Base-by-base conservation (phyloP, 2,888 invertebrate genomes). In the Stratiomys singularior region DNA sequence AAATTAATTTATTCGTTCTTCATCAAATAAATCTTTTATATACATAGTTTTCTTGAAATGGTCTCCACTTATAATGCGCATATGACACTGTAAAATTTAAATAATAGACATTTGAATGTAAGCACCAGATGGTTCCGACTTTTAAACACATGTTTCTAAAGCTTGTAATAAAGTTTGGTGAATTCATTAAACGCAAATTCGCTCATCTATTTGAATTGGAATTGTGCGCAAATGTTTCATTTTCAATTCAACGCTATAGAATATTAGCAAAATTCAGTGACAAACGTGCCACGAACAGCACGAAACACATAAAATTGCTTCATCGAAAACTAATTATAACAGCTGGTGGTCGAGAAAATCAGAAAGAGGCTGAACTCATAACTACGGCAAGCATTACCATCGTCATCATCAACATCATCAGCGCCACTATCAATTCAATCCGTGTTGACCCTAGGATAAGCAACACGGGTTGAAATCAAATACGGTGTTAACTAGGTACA, bases 401-500 rank as follows among this genome's bases (percentile, higher is more conserved):
- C n/a, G 15, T 52, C 52, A 52, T 52, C 18, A 52, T 18, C 52
- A 52, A 9, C 30, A 66, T 66, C n/a, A 52, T 52, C 52, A 52
- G 15, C 18, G 18, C 52, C 52, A 52, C 15, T 15, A 66, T 66
- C 66, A 66, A 37, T 66, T 37, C 7, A 37, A 37, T 37, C 66
- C 37, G 28, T 27, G 37, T 28, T n/a, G 37, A 7, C 15, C 37
- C 15, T 66, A 18, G 15, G 52, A 52, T 15, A 52, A n/a, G 52
- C 15, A 52, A n/a, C 18, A 52, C 18, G 18, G 52, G 52, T 47
- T 69, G 69, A 69, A 69, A 69, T 72, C 72, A 56, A 72, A 72
- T 72, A 72, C 58, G 72, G 56, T 18, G 71, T n/a, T 28, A 58
- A 21, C 28, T 30, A 30, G 18, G 56, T 28, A 58, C 28, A 71